Evolutionary conservation across 2,888 invertebrate genomes (phyloP).

Genomic region (Tridacna gigas): DNA sequence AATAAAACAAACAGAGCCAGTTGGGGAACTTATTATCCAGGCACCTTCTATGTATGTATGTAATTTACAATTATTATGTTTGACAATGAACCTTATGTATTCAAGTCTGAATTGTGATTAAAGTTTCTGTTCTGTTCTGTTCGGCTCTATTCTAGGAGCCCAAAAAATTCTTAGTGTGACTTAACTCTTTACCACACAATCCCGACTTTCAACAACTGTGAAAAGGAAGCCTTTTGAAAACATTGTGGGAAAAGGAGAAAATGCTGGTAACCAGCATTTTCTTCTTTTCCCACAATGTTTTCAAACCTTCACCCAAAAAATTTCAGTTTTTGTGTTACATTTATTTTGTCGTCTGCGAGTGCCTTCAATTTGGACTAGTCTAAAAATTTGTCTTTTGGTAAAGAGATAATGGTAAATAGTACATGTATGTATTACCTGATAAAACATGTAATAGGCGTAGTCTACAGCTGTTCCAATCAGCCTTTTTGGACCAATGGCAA

Average conservation of each 20-base stretch:
- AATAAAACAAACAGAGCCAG: too few relatives aligned
- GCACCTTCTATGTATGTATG: too few relatives aligned
- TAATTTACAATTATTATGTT: too few relatives aligned
- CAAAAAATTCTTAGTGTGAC: too few relatives aligned
- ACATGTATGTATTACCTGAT: constrained; percentile 75
- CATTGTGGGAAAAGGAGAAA: background rate
- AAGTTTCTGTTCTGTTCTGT: too few relatives aligned
- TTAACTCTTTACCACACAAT: too few relatives aligned
- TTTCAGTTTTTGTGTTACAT: background rate
- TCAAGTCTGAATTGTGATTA: too few relatives aligned
- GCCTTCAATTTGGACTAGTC: background rate
- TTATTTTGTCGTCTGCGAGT: background rate
- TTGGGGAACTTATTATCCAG: too few relatives aligned
- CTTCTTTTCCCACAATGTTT: constrained; percentile 11
- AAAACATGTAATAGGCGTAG: constrained; percentile 84
- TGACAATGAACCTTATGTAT: too few relatives aligned
- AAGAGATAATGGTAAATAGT: background rate
- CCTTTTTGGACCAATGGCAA: constrained; percentile 83
- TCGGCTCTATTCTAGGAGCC: too few relatives aligned
- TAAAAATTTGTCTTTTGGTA: background rate
- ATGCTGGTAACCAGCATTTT: constrained; percentile 3
- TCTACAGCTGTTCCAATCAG: constrained; percentile 83
- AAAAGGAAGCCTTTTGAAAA: too few relatives aligned
- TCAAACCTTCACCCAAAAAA: background rate
- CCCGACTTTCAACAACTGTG: too few relatives aligned